Base-by-base conservation (phyloP, 1,140 invertebrate species). In the Acyrthosiphon pisum region DNA sequence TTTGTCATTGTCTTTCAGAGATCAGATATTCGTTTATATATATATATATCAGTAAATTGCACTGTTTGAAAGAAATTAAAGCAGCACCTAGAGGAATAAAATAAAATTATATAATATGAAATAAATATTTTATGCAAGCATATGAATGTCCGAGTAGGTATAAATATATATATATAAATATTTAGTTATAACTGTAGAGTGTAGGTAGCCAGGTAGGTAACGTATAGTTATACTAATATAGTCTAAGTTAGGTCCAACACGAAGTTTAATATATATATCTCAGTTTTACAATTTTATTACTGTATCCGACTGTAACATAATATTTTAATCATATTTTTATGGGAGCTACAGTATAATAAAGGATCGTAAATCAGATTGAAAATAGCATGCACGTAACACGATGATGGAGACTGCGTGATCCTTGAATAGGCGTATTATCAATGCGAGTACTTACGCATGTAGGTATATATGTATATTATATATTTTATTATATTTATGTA, bases 321-420 rank as follows among this genome's bases (percentile, higher is more conserved):
- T 53, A 53, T 76, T 76, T 76, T 76, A 76, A 76, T 76, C 60
- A 76, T 76, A 76, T n/a, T 76, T 76, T 76, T 76, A 76, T 76
- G 30, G n/a, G 60, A n/a, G 60, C 60, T n/a, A 76, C n/a, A n/a
- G 60, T 76, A 76, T 76, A 76, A 76, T 76, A 76, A 76, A 76
- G 30, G 14, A 76, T 76, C 60, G 60, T 76, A 76, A 76, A 76
- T 76, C 60, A 76, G 60, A 76, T 76, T 76, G 60, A 76, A 76
- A 76, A 76, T 76, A 76, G 60, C 60, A n/a, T 76, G 30, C 60
- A 76, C n/a, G 60, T 76, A 76, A 76, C 60, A n/a, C 18, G 30
- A 76, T 76, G 30, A 76, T 76, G 60, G 60, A 1, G 30, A 76
- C 30, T 76, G 60, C n/a, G 30, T 76, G 60, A 76, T 76, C 60